Evolutionary conservation across 2,888 invertebrate species (phyloP), one percentile per base, ranked within the genome.

Genomic region (Chorisops tibialis): DNA sequence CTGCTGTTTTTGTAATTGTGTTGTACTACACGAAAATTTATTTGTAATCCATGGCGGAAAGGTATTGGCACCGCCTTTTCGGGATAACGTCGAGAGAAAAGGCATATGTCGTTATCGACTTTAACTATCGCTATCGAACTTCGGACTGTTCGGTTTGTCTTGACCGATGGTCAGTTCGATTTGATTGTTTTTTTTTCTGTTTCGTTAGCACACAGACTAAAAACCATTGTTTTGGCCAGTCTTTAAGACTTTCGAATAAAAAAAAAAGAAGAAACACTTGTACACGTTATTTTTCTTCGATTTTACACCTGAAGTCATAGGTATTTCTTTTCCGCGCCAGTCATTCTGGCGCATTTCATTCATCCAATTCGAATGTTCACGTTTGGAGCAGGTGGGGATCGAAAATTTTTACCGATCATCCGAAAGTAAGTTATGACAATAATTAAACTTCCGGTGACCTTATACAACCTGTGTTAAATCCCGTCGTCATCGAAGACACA

Each of bases 391-490:
- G 56, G 56, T 56, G 56, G 45, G 22, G 21, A 43, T 41, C 54
- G 54, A 56, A 43, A 16, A 35, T 54, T 54, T 54, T 18, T 24
- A 21, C 14, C 30, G 43, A 56, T 56, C 30, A 56, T 56, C 45
- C 43, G 18, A 56, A 56, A 56, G 56, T 56, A 56, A 56, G 43
- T 56, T 56, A 56, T 45, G 43, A 24, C 14, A 39, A 30, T 56
- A 56, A 56, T 56, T 56, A 56, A 56, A 56, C 56, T 56, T 56
- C 56, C 56, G 56, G 43, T 56, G 56, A 56, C 56, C 56, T 45
- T 30, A 24, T 56, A 56, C 56, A 56, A 56, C 43, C 56, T 30
- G 30, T 30, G 30, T 30, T 7, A 5, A 9, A 30, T 30, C 30
- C 30, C 30, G 30, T 5, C 30, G 9, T 30, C 30, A 30, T 30